Percentiles rank a stretch among this genome's conserved stretches.
phyloP scores from a whole-genome alignment of 2,113 vertebrate species.

The Tragelaphus scriptus region DNA sequence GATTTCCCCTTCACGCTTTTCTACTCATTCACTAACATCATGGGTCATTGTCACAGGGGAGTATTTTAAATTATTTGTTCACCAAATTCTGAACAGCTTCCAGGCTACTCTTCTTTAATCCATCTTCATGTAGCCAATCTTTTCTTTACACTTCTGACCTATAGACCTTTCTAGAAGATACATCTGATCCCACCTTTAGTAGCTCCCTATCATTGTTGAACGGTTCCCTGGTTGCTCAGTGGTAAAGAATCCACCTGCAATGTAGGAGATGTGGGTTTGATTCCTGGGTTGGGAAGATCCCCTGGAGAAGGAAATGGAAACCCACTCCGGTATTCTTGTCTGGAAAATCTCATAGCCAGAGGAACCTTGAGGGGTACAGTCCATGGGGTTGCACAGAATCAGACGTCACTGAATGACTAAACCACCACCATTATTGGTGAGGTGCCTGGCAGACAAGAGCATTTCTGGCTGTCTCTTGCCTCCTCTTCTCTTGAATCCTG shows the following conservation, averaged over 20 bases:
- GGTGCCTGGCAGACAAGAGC: accelerated
- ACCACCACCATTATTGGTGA: neutral
- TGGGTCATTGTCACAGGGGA: neutral
- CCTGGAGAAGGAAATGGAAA: neutral
- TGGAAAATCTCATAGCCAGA: neutral
- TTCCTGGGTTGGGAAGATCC: neutral
- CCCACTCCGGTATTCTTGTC: neutral
- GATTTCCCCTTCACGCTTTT: neutral
- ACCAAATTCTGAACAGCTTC: neutral
- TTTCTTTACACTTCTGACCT: neutral
- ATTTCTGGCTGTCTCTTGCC: neutral
- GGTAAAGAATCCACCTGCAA: neutral
- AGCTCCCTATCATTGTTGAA: neutral
- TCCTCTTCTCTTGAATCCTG: neutral
- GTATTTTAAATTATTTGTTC: neutral
- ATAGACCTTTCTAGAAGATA: neutral
- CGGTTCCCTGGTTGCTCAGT: neutral
- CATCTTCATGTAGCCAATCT: neutral
- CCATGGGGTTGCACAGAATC: neutral
- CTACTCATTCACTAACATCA: neutral
- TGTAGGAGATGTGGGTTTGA: neutral
- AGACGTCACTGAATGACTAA: accelerated
- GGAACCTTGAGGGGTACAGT: neutral
- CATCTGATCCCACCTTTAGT: neutral
- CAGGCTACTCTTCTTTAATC: neutral